Evolutionary conservation across 1,140 invertebrate species (phyloP).

Genomic region (Macrotrachela quadricornifera): DNA sequence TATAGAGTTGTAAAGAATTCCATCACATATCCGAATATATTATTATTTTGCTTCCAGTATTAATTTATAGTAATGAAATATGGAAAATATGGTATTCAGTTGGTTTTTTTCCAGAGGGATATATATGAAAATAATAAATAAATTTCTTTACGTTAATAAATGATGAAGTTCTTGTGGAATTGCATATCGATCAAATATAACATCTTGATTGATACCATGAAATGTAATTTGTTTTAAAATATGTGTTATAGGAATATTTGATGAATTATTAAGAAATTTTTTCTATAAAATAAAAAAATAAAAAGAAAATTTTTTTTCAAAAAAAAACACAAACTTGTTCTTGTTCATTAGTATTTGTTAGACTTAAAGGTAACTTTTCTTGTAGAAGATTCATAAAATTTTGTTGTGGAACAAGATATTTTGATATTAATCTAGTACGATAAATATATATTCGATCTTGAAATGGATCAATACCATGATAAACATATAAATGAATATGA

Average conservation of each 20-base stretch:
- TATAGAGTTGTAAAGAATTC: slow-evolving; percentile 11
- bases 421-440: no score
- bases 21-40: no score
- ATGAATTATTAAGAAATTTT: background rate
- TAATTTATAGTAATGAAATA: slow-evolving; percentile 3
- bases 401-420: background rate
- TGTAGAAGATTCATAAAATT: background rate
- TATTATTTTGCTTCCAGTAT: no score
- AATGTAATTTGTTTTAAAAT: background rate
- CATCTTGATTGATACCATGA: background rate
- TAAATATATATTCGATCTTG: no score
- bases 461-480: no score
- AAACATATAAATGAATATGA: no score
- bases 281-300: slow-evolving; percentile 3
- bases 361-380: background rate
- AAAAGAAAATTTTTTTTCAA: background rate
- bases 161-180: background rate
- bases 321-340: background rate
- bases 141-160: background rate
- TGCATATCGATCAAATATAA: background rate
- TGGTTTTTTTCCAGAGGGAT: background rate
- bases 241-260: slow-evolving; percentile 3
- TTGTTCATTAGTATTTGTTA: background rate
- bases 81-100: slow-evolving; percentile 10
- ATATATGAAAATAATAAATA: background rate